Conservation (phyloP, 2,888 invertebrate species). For the Idaea biselata region DNA sequence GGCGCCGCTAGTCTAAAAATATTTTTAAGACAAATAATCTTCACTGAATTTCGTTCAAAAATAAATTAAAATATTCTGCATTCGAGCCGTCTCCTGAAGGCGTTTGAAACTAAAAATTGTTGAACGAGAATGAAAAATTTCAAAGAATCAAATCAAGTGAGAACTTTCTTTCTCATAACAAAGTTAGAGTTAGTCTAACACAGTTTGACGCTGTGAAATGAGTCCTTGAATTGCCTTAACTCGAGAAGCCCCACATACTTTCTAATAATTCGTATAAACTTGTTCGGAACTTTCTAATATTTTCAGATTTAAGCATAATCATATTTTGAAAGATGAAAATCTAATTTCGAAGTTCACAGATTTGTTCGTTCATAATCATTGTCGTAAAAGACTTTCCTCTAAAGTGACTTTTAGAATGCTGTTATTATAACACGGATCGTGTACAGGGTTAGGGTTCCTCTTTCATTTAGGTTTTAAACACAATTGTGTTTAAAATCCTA, state of each 20-base stretch:
- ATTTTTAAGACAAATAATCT: background rate
- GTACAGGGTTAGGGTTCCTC: background rate
- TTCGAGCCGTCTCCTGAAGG: background rate
- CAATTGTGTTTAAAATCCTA: too few relatives aligned
- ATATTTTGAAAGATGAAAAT: background rate
- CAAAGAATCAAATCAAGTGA: slow-evolving; percentile 25
- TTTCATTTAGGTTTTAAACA: background rate
- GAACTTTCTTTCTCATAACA: slow-evolving; percentile 9
- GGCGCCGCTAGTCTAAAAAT: too few relatives aligned
- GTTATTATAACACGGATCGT: background rate
- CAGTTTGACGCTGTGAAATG: slow-evolving; percentile 21
- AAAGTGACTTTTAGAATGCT: background rate
- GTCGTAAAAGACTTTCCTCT: background rate
- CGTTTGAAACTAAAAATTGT: background rate
- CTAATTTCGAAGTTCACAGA: slow-evolving; percentile 1
- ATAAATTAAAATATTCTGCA: background rate
- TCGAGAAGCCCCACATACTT: slow-evolving; percentile 5
- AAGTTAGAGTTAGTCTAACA: slow-evolving; percentile 31
- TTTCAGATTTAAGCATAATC: slow-evolving; percentile 4
- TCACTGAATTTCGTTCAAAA: background rate
- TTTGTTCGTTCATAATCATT: slow-evolving; percentile 1
- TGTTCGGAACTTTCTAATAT: slow-evolving; percentile 1
- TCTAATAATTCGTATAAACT: slow-evolving; percentile 6
- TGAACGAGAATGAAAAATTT: slow-evolving; percentile 22
- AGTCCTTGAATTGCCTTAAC: slow-evolving; percentile 6